Evolutionary conservation across 2,113 vertebrate genomes (phyloP).

Genomic region (Donacobius atricapilla): DNA sequence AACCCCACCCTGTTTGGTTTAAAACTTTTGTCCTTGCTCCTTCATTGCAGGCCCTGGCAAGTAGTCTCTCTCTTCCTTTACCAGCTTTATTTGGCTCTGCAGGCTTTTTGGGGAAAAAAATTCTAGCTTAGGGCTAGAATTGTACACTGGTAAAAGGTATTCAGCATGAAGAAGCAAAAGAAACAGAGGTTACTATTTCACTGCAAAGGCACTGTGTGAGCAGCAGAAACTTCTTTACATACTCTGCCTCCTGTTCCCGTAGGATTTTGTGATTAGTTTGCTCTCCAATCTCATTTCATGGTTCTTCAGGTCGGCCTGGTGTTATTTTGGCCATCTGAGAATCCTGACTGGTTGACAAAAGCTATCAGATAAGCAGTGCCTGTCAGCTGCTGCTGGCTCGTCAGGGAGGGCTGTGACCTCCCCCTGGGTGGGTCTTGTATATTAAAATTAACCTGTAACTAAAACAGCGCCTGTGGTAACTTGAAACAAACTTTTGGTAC

Average conservation of each 20-base stretch:
- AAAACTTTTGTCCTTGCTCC: neutral
- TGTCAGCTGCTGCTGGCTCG: neutral
- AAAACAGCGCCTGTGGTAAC: neutral
- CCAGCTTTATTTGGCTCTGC: neutral
- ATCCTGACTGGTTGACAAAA: neutral
- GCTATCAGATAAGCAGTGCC: neutral
- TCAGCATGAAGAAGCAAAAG: neutral
- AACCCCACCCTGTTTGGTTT: neutral
- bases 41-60: neutral
- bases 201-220: neutral
- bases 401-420: neutral
- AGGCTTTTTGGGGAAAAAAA: neutral
- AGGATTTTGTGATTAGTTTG: neutral
- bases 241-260: neutral
- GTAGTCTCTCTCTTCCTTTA: neutral
- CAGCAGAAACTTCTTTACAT: neutral
- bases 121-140: neutral
- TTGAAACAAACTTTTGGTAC: neutral
- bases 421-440: neutral
- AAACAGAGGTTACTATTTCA: neutral
- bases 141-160: neutral
- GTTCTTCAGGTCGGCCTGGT: neutral
- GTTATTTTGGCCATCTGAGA: neutral
- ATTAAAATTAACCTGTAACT: neutral
- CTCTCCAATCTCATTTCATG: neutral